phyloP scores from a whole-genome alignment of 2,888 invertebrate genomes.

The Ganaspis brasiliensis region DNA sequence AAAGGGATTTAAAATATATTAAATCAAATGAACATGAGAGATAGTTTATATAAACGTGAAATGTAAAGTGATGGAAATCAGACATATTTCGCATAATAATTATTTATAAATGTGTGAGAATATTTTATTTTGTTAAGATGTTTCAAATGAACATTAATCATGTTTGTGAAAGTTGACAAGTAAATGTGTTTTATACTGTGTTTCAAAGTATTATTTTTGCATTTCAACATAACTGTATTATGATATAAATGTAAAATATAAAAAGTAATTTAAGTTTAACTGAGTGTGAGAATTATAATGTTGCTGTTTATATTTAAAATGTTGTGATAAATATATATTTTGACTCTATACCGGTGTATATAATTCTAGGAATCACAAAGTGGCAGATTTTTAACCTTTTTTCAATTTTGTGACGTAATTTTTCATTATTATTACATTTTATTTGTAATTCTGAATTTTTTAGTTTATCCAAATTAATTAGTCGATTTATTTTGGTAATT shows the following conservation, averaged over 20 bases:
- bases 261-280: not conserved
- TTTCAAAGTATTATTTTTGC: not conserved
- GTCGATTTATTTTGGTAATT: too few relatives aligned
- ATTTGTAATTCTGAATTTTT: too few relatives aligned
- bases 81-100: not conserved
- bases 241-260: not conserved
- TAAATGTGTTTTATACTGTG: too few relatives aligned
- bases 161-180: too few relatives aligned
- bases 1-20: conserved; percentile 72
- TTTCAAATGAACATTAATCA: conserved; percentile 4
- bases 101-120: conserved; percentile 4
- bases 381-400: too few relatives aligned
- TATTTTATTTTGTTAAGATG: not conserved
- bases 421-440: too few relatives aligned
- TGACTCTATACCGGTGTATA: not conserved
- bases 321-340: not conserved
- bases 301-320: conserved; percentile 9
- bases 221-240: not conserved
- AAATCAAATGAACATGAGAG: conserved; percentile 55
- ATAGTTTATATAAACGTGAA: conserved; percentile 38
- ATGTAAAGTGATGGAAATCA: not conserved
- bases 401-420: too few relatives aligned
- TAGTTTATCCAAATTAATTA: too few relatives aligned
- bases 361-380: too few relatives aligned
- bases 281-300: not conserved